A percentile compares a stretch with the other conserved stretches of the same genome.
These are phyloP conservation scores for Drosophila pallidifrons DNA, from an alignment of 1,140 invertebrate species.

Conservation along the genomic window DNA sequence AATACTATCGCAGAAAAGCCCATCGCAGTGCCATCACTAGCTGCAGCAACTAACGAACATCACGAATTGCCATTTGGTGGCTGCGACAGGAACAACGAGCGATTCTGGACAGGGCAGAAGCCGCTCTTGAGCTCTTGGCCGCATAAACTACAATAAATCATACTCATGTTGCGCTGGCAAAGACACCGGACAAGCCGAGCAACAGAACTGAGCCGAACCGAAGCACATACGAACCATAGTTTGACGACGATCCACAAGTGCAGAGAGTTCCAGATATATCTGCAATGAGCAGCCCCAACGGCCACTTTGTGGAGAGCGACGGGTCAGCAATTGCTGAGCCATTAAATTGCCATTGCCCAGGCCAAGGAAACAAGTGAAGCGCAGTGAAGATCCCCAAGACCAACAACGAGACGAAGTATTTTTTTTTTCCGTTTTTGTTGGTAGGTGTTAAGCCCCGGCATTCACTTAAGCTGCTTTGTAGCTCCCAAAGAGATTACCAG, in stretches of 20 bases:
- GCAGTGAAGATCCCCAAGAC: neutral
- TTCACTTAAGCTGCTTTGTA: slow-evolving; percentile 55
- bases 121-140: slow-evolving; percentile 43
- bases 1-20: neutral
- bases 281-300: slow-evolving; percentile 43
- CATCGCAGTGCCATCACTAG: slow-evolving; percentile 27
- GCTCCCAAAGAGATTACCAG: slow-evolving; percentile 31
- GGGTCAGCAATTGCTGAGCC: slow-evolving; percentile 75
- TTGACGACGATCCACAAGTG: slow-evolving; percentile 3
- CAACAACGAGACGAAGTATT: too few relatives aligned
- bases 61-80: slow-evolving; percentile 39
- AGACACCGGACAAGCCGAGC: slow-evolving; percentile 56
- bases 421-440: slow-evolving; percentile 18
- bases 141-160: slow-evolving; percentile 75
- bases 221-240: slow-evolving; percentile 2
- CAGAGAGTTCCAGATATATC: slow-evolving; percentile 35
- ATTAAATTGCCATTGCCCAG: slow-evolving; percentile 73
- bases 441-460: slow-evolving; percentile 56
- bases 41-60: slow-evolving; percentile 40
- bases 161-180: slow-evolving; percentile 72
- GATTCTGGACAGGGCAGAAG: slow-evolving; percentile 52
- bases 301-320: slow-evolving; percentile 45
- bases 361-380: slow-evolving; percentile 53
- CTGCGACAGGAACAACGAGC: neutral
- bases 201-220: slow-evolving; percentile 12